Evolutionary conservation across 2,113 vertebrate species (phyloP).

Genomic region (Cinclus cinclus): DNA sequence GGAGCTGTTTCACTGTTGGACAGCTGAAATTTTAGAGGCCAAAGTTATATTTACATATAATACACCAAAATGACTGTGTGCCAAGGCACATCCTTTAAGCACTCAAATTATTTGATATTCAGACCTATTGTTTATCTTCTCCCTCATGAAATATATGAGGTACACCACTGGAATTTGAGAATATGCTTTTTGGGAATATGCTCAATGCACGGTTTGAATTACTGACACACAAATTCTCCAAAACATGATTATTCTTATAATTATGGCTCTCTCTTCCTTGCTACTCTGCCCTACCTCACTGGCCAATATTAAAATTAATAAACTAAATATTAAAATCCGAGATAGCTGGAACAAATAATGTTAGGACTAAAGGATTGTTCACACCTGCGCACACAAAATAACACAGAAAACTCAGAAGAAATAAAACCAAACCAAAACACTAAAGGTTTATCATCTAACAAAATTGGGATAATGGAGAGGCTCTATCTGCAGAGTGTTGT

Average conservation of each 20-base stretch:
- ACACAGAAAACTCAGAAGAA: neutral
- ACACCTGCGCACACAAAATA: neutral
- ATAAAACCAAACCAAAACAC: neutral
- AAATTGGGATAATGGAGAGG: neutral
- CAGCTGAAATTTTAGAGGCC: neutral
- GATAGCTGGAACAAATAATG: neutral
- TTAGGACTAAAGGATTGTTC: neutral
- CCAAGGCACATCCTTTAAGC: neutral
- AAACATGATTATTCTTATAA: neutral
- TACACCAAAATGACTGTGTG: neutral
- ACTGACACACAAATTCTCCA: neutral
- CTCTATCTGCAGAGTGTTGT: neutral
- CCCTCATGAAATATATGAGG: rapidly evolving
- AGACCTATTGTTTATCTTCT: neutral
- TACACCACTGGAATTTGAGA: neutral
- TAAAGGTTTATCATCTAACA: neutral
- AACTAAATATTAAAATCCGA: neutral
- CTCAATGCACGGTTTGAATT: neutral
- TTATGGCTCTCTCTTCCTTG: neutral
- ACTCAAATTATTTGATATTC: neutral
- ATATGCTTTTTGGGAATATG: neutral
- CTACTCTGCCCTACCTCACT: neutral
- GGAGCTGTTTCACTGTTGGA: neutral
- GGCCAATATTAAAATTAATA: neutral
- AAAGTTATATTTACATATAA: neutral